Percentiles rank a stretch among this genome's conserved stretches.
phyloP scores from a whole-genome alignment of 1,140 invertebrate species.

The Drosophila sp. region DNA sequence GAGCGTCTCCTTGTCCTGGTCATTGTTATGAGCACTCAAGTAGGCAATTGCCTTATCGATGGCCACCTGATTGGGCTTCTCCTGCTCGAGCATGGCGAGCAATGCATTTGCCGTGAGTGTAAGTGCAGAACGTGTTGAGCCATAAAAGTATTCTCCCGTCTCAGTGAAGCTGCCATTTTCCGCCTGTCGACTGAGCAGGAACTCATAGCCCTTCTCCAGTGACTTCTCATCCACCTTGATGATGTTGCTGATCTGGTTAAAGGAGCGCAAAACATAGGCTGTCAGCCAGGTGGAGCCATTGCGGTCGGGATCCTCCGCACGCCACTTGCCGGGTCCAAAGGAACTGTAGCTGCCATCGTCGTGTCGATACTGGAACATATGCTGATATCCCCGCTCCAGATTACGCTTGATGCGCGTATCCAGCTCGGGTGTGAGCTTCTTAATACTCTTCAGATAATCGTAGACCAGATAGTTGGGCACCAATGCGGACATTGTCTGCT shows the following conservation, averaged over 20 bases:
- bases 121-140: conserved; percentile 86
- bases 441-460: conserved; percentile 87
- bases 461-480: conserved; percentile 95
- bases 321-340: conserved; percentile 88
- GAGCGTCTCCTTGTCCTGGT: conserved; percentile 86
- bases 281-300: conserved; percentile 98
- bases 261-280: conserved; percentile 95
- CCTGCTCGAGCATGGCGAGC: conserved; percentile 91
- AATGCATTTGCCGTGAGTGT: conserved; percentile 92
- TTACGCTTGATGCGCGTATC: conserved; percentile 90
- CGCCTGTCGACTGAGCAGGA: conserved; percentile 91
- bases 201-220: conserved; percentile 90
- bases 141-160: conserved; percentile 89
- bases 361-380: conserved; percentile 95
- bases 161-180: conserved; percentile 94
- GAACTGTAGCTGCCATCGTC: conserved; percentile 97
- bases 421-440: conserved; percentile 85
- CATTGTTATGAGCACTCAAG: conserved; percentile 85
- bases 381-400: conserved; percentile 96
- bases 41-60: conserved; percentile 84
- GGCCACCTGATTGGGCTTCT: conserved; percentile 66
- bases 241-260: conserved; percentile 91
- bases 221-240: conserved; percentile 92
- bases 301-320: conserved; percentile 66
- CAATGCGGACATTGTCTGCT: conserved; percentile 97